These are phyloP conservation scores for Sciaenops ocellatus DNA, from an alignment of 2,797 vertebrate genomes.

Conservation along the genomic window DNA sequence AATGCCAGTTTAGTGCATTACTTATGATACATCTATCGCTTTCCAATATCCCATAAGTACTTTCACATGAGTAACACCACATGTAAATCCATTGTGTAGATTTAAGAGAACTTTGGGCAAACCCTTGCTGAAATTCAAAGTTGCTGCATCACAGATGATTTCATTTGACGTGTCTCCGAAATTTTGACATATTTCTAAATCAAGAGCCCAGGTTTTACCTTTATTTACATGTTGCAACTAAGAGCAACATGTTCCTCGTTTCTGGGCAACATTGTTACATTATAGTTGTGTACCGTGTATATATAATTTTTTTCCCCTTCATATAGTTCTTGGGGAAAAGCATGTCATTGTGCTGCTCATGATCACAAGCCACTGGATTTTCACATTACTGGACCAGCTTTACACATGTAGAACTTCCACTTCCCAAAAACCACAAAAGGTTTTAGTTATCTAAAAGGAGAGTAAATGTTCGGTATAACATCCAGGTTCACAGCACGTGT, in stretches of 20 bases:
- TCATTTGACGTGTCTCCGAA: slow-evolving; percentile 38
- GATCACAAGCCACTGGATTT: slow-evolving; percentile 50
- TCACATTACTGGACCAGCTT: slow-evolving; percentile 51
- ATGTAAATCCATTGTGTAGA: slow-evolving; percentile 33
- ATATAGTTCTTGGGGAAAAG: slow-evolving; percentile 41
- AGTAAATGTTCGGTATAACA: slow-evolving; percentile 44
- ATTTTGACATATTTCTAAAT: slow-evolving; percentile 21
- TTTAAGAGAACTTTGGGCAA: slow-evolving; percentile 20
- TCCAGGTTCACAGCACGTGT: slow-evolving; percentile 65
- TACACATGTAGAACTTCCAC: slow-evolving; percentile 52
- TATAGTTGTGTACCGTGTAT: slow-evolving; percentile 16
- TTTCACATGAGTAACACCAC: slow-evolving; percentile 31
- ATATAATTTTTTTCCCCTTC: not conserved
- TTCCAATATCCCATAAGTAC: slow-evolving; percentile 51
- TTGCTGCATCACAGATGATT: slow-evolving; percentile 48
- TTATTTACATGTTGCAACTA: slow-evolving; percentile 43
- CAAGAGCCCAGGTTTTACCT: slow-evolving; percentile 20
- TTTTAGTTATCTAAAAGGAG: slow-evolving; percentile 39
- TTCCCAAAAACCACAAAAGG: slow-evolving; percentile 56
- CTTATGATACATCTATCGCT: slow-evolving; percentile 39
- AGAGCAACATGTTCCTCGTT: slow-evolving; percentile 35
- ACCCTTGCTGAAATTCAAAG: slow-evolving; percentile 42
- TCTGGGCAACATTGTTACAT: slow-evolving; percentile 32
- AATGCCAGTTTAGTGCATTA: slow-evolving; percentile 55
- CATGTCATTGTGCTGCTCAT: slow-evolving; percentile 48